A percentile compares a stretch with the other conserved stretches of the same genome.
phyloP scores from a whole-genome alignment of 2,113 vertebrate species.

The Cyphomyrus plagiostoma region DNA sequence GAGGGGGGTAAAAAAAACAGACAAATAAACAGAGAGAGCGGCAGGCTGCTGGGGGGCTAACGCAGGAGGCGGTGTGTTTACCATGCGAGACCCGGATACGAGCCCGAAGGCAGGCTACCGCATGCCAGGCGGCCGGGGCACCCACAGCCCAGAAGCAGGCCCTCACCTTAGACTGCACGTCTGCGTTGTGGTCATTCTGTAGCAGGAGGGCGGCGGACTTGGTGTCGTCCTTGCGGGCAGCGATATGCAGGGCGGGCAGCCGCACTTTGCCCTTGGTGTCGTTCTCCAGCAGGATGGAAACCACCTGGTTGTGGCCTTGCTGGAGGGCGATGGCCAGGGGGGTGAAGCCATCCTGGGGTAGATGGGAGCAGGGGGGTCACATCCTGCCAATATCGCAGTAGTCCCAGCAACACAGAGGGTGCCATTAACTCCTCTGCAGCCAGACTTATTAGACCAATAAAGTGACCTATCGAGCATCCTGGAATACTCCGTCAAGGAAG shows the following conservation, averaged over 20 bases:
- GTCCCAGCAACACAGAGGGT: neutral
- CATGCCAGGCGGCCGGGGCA: neutral
- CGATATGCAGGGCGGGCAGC: slow-evolving; percentile 89
- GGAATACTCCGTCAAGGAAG: neutral
- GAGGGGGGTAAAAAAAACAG: neutral
- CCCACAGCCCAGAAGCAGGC: rapidly evolving
- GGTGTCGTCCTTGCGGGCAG: slow-evolving; percentile 94
- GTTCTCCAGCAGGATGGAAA: slow-evolving; percentile 89
- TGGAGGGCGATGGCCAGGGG: slow-evolving; percentile 92
- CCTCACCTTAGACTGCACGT: slow-evolving; percentile 95
- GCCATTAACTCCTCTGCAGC: neutral
- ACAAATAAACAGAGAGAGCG: neutral
- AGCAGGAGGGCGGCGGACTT: slow-evolving; percentile 91
- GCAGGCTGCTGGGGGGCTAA: neutral
- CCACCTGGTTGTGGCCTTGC: slow-evolving; percentile 96
- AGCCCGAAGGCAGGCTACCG: neutral
- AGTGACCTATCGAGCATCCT: neutral
- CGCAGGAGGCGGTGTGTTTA: neutral
- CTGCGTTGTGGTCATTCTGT: slow-evolving; percentile 95
- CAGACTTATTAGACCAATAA: neutral
- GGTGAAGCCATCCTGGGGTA: slow-evolving; percentile 85
- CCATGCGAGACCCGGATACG: neutral
- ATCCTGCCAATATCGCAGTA: neutral
- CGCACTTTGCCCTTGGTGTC: slow-evolving; percentile 98
- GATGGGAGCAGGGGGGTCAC: neutral